phyloP scores from a whole-genome alignment of 2,888 invertebrate species.

The Acanthopleura granulata region DNA sequence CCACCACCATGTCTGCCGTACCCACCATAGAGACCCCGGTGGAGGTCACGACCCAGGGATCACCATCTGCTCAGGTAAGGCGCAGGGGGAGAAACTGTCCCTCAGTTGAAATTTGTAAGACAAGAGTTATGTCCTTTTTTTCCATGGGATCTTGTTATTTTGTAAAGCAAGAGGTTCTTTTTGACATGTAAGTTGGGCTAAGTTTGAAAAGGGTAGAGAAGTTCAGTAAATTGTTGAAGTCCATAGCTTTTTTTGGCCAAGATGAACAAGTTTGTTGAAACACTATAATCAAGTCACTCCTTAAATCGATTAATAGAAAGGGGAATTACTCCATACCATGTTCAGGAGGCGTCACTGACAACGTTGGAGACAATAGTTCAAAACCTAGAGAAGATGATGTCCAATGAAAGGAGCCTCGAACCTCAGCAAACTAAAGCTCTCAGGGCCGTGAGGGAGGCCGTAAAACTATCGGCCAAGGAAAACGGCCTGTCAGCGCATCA shows the following conservation, averaged over 20 bases:
- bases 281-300: too few relatives aligned
- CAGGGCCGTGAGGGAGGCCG: conserved; percentile 4
- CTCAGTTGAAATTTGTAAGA: too few relatives aligned
- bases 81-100: neutral
- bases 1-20: conserved; percentile 4
- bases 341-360: neutral
- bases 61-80: neutral
- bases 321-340: neutral
- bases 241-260: too few relatives aligned
- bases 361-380: conserved; percentile 1
- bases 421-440: conserved; percentile 2
- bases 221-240: too few relatives aligned
- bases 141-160: too few relatives aligned
- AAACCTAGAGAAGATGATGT: neutral
- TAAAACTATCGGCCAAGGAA: neutral
- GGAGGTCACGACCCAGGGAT: neutral
- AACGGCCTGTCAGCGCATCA: conserved; percentile 39
- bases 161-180: too few relatives aligned
- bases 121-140: too few relatives aligned
- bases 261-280: too few relatives aligned
- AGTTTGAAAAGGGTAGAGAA: too few relatives aligned
- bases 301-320: too few relatives aligned
- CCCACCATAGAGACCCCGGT: neutral
- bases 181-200: too few relatives aligned
- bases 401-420: neutral